Evolutionary conservation across 2,797 vertebrate species (phyloP).

Genomic region (Urosaurus nigricauda): DNA sequence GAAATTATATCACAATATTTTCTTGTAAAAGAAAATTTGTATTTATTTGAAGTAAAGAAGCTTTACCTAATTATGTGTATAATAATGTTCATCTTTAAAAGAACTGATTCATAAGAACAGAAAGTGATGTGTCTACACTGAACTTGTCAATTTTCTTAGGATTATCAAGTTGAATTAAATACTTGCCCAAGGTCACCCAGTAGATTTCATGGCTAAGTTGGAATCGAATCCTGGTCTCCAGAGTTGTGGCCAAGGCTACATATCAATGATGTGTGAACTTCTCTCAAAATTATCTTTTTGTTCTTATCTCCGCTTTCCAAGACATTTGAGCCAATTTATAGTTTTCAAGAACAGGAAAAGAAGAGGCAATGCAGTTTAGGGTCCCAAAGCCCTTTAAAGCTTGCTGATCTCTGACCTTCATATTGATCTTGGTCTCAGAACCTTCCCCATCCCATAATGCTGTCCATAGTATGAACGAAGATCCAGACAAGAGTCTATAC

Average conservation of each 20-base stretch:
- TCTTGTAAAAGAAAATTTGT: background rate
- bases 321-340: background rate
- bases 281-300: background rate
- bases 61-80: background rate
- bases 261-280: background rate
- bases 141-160: background rate
- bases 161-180: background rate
- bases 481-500: background rate
- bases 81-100: background rate
- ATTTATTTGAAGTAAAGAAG: background rate
- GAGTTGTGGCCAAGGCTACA: background rate
- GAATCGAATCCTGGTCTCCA: too few relatives aligned
- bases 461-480: background rate
- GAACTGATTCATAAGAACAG: background rate
- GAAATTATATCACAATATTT: background rate
- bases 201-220: too few relatives aligned
- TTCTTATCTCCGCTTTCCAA: background rate
- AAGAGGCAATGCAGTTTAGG: background rate
- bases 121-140: background rate
- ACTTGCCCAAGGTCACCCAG: too few relatives aligned
- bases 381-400: background rate
- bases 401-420: background rate
- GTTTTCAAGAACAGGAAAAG: background rate
- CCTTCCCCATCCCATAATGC: background rate
- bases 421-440: background rate